Evolutionary conservation across 2,888 invertebrate species (phyloP).

Genomic region (Clepsis dumicolana): DNA sequence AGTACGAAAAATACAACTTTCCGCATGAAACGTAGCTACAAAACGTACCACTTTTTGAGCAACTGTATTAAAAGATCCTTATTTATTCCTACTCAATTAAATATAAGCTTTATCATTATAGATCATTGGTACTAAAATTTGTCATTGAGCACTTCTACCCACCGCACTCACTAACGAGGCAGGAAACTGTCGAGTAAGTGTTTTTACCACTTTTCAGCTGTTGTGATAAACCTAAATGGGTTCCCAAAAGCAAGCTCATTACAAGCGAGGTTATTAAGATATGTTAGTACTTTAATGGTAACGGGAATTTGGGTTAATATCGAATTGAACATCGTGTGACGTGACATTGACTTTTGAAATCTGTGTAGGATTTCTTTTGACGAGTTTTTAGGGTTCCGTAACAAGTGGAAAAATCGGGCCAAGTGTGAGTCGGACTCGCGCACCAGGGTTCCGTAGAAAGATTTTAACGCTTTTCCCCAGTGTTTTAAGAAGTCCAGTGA

Average conservation of each 20-base stretch:
- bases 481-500: too few relatives aligned
- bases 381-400: background rate
- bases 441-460: too few relatives aligned
- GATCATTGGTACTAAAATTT: slow-evolving; percentile 1
- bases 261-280: slow-evolving; percentile 47
- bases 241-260: slow-evolving; percentile 52
- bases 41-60: too few relatives aligned
- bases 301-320: slow-evolving; percentile 34
- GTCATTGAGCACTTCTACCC: slow-evolving; percentile 12
- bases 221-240: slow-evolving; percentile 46
- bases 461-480: too few relatives aligned
- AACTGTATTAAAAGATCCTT: too few relatives aligned
- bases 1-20: too few relatives aligned
- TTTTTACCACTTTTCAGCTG: slow-evolving; percentile 43
- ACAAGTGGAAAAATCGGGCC: too few relatives aligned
- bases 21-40: too few relatives aligned
- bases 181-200: slow-evolving; percentile 35
- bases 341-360: slow-evolving; percentile 8
- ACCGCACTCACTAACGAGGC: slow-evolving; percentile 16
- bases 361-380: background rate
- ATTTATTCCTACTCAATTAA: too few relatives aligned
- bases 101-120: too few relatives aligned
- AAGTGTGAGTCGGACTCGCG: too few relatives aligned
- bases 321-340: slow-evolving; percentile 11
- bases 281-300: slow-evolving; percentile 33